Base-by-base conservation (phyloP, 2,888 invertebrate species). In the Cosmia trapezina region DNA sequence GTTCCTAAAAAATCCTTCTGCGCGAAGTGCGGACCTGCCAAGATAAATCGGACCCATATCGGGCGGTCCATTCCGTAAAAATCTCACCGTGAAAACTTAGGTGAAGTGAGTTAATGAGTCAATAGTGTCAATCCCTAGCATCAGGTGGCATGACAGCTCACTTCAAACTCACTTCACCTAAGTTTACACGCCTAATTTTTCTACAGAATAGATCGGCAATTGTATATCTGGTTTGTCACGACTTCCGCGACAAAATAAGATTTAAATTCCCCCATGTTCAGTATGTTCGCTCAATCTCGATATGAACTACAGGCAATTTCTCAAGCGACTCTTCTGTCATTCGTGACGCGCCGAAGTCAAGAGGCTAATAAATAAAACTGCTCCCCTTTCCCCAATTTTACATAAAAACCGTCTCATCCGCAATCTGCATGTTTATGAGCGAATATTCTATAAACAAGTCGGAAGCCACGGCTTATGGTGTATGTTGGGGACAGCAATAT, bases 391-490 rank as follows among this genome's bases (percentile, higher is more conserved):
- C 89, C 92, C 93, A 93, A 94, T 95, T 95, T 94, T 92, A 94
- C 94, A 95, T 95, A 96, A 96, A 96, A 96, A 95, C 93, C 92
- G 93, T 93, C 95, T 93, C 96, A 93, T 95, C 94, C 95, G 93
- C 96, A 96, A 96, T 96, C 96, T 96, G 94, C 96, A 96, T 96
- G 95, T 96, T 96, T 96, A 96, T 96, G 95, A 95, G 95, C 90
- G 93, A 94, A 95, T 94, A 95, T 96, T 96, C 95, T 96, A 96
- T 96, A 94, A 95, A 95, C 94, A 94, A 94, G 93, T 93, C 92
- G 90, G 91, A 91, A 89, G 88, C 87, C 89, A 86, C 87, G 88
- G 89, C 90, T 89, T 89, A 88, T 89, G 87, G 86, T 89, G 87
- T 90, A 89, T 89, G 90, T 86, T 84, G 89, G 90, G 89, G 92